Conservation (phyloP, 2,888 invertebrate species). For the Amphipyra tragopoginis region DNA sequence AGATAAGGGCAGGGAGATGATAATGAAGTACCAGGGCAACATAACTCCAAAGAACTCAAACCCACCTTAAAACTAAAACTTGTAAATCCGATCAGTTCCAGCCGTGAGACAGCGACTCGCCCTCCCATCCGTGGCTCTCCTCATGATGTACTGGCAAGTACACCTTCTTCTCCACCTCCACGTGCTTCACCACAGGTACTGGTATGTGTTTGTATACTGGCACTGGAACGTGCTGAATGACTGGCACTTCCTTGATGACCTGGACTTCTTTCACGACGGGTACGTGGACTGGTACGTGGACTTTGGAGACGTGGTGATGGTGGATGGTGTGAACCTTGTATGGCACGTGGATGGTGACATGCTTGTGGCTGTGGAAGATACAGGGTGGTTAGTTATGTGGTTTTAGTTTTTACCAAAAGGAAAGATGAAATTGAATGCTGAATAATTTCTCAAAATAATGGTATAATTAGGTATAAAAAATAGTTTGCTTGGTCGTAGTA, state of each 20-base stretch:
- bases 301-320: constrained; percentile 86
- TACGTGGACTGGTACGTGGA: constrained; percentile 81
- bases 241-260: constrained; percentile 84
- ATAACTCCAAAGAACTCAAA: neutral
- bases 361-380: constrained; percentile 73
- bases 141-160: constrained; percentile 79
- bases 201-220: constrained; percentile 81
- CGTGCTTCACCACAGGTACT: constrained; percentile 79
- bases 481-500: too few relatives aligned
- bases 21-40: neutral
- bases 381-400: neutral
- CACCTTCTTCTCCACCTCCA: constrained; percentile 83
- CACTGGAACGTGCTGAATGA: constrained; percentile 82
- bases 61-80: constrained; percentile 73
- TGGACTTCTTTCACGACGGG: constrained; percentile 84
- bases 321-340: constrained; percentile 86
- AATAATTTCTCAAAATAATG: too few relatives aligned
- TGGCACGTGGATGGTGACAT: constrained; percentile 86
- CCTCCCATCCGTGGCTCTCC: constrained; percentile 82
- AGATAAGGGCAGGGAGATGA: too few relatives aligned
- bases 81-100: constrained; percentile 79
- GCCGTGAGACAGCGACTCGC: constrained; percentile 86
- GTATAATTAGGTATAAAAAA: too few relatives aligned
- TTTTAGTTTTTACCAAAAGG: too few relatives aligned
- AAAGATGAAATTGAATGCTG: too few relatives aligned